Evolutionary conservation across 1,140 invertebrate species (phyloP).

Genomic region (Pygmarrhopalites habei): DNA sequence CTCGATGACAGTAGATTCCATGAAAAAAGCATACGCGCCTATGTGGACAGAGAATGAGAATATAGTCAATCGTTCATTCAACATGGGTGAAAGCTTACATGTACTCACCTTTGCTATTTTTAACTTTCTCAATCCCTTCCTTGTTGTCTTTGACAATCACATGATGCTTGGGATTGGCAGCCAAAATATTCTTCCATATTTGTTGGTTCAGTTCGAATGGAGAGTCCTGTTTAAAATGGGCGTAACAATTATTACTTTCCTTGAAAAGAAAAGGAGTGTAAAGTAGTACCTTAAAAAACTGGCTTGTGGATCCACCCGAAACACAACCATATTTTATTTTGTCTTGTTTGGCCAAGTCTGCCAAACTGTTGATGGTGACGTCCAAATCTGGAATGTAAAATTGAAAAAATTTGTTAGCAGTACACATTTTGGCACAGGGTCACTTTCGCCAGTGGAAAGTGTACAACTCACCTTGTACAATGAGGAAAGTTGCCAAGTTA

Average conservation of each 20-base stretch:
- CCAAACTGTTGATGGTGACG: conserved; percentile 88
- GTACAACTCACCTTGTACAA: no score
- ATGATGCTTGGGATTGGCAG: conserved; percentile 58
- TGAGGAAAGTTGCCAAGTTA: conserved; percentile 93
- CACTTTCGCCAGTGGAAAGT: no score
- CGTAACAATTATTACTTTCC: conserved; percentile 88
- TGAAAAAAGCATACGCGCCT: conserved; percentile 84
- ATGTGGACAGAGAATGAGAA: no score
- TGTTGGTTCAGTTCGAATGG: conserved; percentile 46
- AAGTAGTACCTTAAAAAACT: conserved; percentile 74
- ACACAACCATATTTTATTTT: conserved; percentile 95
- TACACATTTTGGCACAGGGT: no score
- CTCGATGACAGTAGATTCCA: conserved; percentile 89
- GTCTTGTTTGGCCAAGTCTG: conserved; percentile 92
- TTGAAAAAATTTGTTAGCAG: neutral
- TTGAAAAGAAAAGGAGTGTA: conserved; percentile 79
- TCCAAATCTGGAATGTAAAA: conserved; percentile 63
- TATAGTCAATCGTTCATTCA: no score
- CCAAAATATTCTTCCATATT: conserved; percentile 92
- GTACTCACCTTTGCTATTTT: conserved; percentile 74
- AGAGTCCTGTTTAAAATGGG: conserved; percentile 42
- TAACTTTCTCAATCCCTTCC: conserved; percentile 77
- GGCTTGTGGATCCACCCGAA: conserved; percentile 79
- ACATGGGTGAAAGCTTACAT: no score
- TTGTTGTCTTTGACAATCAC: conserved; percentile 82